Percentiles rank a stretch among this genome's conserved stretches.
phyloP scores from a whole-genome alignment of 2,888 invertebrate species.

The Heliconius aoede region DNA sequence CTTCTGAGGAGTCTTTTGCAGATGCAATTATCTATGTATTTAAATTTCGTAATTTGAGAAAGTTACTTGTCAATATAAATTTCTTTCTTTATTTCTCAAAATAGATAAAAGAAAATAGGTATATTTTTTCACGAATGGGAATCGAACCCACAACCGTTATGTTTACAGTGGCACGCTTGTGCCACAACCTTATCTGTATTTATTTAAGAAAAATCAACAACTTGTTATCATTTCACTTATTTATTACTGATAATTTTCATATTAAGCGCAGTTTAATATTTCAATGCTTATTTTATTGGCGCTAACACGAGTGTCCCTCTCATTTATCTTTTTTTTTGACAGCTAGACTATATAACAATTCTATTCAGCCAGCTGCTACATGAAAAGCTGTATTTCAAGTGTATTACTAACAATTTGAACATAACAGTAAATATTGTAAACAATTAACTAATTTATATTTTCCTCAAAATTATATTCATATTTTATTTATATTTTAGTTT shows the following conservation, averaged over 20 bases:
- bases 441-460: no score
- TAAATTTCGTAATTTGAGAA: neutral
- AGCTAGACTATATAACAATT: conserved; percentile 1
- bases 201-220: no score
- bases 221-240: neutral
- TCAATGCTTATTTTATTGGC: neutral
- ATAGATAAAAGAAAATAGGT: no score
- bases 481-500: no score
- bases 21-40: no score
- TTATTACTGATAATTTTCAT: no score
- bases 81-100: neutral
- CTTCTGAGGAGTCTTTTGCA: no score
- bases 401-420: neutral
- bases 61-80: neutral
- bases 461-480: no score
- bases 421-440: no score
- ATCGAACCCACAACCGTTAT: neutral
- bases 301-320: neutral
- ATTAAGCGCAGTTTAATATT: neutral
- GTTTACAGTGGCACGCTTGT: neutral
- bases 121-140: no score
- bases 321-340: neutral
- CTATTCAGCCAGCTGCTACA: neutral
- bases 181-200: neutral
- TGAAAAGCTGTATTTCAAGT: neutral